Percentiles rank a stretch among this genome's conserved stretches.
phyloP scores from a whole-genome alignment of 1,140 invertebrate genomes.

The Orchestia grillus region DNA sequence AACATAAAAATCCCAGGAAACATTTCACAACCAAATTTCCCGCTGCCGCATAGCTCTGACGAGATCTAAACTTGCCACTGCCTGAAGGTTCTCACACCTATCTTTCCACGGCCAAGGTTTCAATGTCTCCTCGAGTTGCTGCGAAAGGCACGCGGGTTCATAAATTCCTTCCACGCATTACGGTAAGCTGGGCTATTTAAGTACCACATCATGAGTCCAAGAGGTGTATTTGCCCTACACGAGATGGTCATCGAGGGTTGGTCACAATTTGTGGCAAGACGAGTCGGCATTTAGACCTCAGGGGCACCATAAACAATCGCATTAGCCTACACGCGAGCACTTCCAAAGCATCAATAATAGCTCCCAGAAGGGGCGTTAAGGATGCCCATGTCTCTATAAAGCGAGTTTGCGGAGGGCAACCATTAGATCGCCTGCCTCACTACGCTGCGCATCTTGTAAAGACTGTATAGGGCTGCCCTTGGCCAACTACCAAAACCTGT shows the following conservation, averaged over 20 bases:
- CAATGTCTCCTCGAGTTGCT: too few relatives aligned
- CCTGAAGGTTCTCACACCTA: too few relatives aligned
- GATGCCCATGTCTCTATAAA: not conserved
- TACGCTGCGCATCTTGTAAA: not conserved
- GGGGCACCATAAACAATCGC: conserved; percentile 10
- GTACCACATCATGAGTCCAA: not conserved
- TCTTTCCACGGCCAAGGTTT: too few relatives aligned
- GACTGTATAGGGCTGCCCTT: not conserved
- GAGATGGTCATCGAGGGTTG: not conserved
- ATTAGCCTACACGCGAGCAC: conserved; percentile 5
- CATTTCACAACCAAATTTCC: too few relatives aligned
- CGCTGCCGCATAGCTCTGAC: too few relatives aligned
- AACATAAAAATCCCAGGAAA: too few relatives aligned
- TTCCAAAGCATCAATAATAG: conserved; percentile 1
- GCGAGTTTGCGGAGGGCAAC: not conserved
- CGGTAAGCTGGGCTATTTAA: not conserved
- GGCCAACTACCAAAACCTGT: not conserved
- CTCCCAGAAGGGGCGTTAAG: conserved; percentile 34
- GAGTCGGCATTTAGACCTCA: conserved; percentile 21
- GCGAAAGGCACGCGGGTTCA: not conserved
- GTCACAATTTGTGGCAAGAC: not conserved
- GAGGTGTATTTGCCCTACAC: not conserved
- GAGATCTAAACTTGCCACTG: too few relatives aligned
- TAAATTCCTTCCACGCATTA: not conserved
- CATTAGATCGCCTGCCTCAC: not conserved